phyloP scores from a whole-genome alignment of 2,113 vertebrate species.

The Cinclus cinclus region DNA sequence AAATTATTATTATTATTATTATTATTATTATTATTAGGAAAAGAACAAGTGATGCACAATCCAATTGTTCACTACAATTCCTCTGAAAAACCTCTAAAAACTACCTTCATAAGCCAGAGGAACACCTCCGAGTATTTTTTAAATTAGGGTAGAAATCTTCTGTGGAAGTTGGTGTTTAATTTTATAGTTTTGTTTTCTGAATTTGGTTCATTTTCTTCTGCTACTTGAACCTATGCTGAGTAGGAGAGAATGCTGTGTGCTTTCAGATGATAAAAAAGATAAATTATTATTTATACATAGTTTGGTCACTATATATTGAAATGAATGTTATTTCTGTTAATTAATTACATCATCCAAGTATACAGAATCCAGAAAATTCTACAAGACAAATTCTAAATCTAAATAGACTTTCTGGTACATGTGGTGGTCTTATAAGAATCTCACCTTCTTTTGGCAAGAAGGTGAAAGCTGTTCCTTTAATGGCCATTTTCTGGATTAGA shows the following conservation, averaged over 20 bases:
- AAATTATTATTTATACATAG: not conserved
- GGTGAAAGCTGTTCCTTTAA: not conserved
- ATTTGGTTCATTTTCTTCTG: not conserved
- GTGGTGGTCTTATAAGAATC: not conserved
- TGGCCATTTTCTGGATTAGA: not conserved
- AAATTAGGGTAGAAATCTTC: not conserved
- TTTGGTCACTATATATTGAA: not conserved
- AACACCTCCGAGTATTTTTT: not conserved
- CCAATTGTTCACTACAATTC: not conserved
- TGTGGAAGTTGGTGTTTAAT: accelerated
- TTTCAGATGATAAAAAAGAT: not conserved
- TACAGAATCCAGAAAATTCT: not conserved
- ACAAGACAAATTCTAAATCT: not conserved
- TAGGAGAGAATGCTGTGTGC: not conserved
- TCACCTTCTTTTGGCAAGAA: not conserved
- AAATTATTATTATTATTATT: not conserved
- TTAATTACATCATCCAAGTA: not conserved
- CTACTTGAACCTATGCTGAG: not conserved
- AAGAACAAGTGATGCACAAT: not conserved
- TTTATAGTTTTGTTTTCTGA: not conserved
- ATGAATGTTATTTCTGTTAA: not conserved
- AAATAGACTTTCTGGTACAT: not conserved
- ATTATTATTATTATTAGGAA: not conserved
- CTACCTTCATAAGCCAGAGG: not conserved
- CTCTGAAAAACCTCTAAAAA: not conserved